phyloP scores from a whole-genome alignment of 1,140 invertebrate genomes.

The Scaptomyza pallida region DNA sequence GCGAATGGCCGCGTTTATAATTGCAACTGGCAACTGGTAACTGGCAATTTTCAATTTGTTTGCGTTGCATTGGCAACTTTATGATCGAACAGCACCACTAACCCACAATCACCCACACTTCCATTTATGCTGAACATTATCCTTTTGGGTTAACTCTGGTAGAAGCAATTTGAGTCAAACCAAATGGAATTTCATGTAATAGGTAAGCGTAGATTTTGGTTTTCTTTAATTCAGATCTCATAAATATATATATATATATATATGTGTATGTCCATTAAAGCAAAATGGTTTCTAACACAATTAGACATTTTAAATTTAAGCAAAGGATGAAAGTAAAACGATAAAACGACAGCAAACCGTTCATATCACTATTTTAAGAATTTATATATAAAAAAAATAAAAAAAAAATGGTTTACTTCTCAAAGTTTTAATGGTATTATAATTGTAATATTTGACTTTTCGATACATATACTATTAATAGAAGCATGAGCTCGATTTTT shows the following conservation, averaged over 20 bases:
- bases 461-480: too few relatives aligned
- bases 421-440: too few relatives aligned
- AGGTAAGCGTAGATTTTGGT: background rate
- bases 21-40: slow-evolving; percentile 54
- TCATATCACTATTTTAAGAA: too few relatives aligned
- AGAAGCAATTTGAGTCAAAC: slow-evolving; percentile 55
- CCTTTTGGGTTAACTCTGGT: slow-evolving; percentile 19
- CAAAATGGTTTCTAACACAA: background rate
- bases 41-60: slow-evolving; percentile 66
- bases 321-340: too few relatives aligned
- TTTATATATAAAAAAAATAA: too few relatives aligned
- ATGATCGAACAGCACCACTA: slow-evolving; percentile 28
- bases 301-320: too few relatives aligned
- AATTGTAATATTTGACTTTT: background rate
- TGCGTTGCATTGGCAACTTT: slow-evolving; percentile 40
- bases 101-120: slow-evolving; percentile 2
- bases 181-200: slow-evolving; percentile 32
- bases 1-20: slow-evolving; percentile 67
- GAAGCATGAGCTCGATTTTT: slow-evolving; percentile 8
- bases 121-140: slow-evolving; percentile 16
- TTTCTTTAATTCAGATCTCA: background rate
- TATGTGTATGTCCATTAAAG: background rate
- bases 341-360: too few relatives aligned
- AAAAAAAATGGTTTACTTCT: too few relatives aligned
- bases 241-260: background rate